Evolutionary conservation across 2,113 vertebrate species (phyloP), one percentile per base, ranked within the genome.

Genomic region (Mustela nigripes): DNA sequence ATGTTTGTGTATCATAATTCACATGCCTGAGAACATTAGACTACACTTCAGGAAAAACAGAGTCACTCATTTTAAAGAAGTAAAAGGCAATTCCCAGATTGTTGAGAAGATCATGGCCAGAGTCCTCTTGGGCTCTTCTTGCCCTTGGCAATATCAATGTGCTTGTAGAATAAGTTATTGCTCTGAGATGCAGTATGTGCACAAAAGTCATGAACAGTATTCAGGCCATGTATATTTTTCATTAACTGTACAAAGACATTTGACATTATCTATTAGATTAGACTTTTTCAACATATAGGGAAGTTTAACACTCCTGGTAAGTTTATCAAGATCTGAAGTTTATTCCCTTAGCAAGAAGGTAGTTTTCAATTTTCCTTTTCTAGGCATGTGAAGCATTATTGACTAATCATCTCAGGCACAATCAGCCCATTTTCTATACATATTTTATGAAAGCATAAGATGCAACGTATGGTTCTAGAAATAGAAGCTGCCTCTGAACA

Each of bases 51-150:
- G 19, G 36, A 88, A 90, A 78, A 69, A 83, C 71, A 62, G 50
- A 22, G 16, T 91, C 67, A 81, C 81, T 78, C 63, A 71, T 91
- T 31, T 71, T 93, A 62, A 90, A 88, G 74, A 95, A 96, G 74
- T 71, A 62, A 88, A 94, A 96, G 31, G 7, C 91, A 91, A 3
- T 87, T 88, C 42, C 42, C 36, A 50, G 7, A 24, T 89, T 82
- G 39, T 56, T 60, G 39, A 89, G 42, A 82, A 56, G 48, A 56
- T 76, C 48, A 79, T 76, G 76, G 50, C 7, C 21, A 58, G 63
- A 31, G 1, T 74, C 63, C 18, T 65, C 4, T 67, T 80, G 80
- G 58, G 36, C n/a, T 31, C 39, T 24, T 81, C 0, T 65, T 5
- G 65, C 26, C 26, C 50, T 36, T 65, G n/a, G 39, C 31, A 2